Evolutionary conservation across 2,888 invertebrate species (phyloP), one percentile per base, ranked within the genome.

Genomic region (Andricus quercusramuli): DNA sequence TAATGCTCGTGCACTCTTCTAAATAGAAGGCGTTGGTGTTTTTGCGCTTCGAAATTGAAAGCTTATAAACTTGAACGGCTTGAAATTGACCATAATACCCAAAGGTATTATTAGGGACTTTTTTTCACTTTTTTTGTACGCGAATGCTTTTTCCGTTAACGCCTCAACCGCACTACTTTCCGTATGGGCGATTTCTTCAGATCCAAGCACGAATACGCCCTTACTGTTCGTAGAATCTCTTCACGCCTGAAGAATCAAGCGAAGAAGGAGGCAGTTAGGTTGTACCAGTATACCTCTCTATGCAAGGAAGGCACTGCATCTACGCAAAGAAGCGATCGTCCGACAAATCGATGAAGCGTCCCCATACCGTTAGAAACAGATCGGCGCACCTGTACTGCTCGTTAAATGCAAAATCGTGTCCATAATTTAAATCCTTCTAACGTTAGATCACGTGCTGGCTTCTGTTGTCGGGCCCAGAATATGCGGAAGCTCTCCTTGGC

Each of bases 261-360:
- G 80, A 81, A 82, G 79, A 83, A 83, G 83, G 82, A 85, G 82
- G 80, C 82, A 80, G 77, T 79, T 80, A 77, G 78, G 79, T 77
- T 77, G 79, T 56, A 56, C 11, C 22, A 59, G 29, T 29, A 64
- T 64, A 62, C 22, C 25, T 62, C 62, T 62, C 62, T 62, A 25
- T 62, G 25, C 6, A 56, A 62, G 25, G 62, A 56, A 62, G 62
- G 62, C 37, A 44, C 83, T 83, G 80, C 79, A 79, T 83, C 82
- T 84, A 77, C 77, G 78, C 79, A 82, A 76, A 82, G 84, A 83
- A 86, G 87, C 82, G 84, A 86, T 84, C 84, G 83, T 79, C 84
- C 84, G 83, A 85, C 86, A 85, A 88, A 88, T 87, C 90, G 89
- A 90, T 89, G 87, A 90, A 88, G 88, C 89, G 88, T 89, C 89